Percentiles rank a stretch among this genome's conserved stretches.
These are phyloP conservation scores for Hesperophylax magnus DNA, from an alignment of 1,140 invertebrate genomes.

Conservation along the genomic window DNA sequence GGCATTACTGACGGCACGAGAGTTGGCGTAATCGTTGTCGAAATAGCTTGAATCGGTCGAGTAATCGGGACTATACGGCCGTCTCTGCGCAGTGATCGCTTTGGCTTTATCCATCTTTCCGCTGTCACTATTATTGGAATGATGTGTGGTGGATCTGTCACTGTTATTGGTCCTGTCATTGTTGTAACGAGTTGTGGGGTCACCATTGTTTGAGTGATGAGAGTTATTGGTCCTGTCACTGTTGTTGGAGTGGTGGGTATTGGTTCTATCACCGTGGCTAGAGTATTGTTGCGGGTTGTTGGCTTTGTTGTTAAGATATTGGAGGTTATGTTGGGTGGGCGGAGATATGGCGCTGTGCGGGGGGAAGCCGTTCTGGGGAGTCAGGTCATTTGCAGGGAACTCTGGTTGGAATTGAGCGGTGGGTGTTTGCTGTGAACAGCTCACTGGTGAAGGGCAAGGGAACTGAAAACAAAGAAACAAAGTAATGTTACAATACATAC, in stretches of 20 bases:
- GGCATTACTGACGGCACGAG: not conserved
- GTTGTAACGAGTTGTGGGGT: slow-evolving; percentile 9
- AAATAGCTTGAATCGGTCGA: slow-evolving; percentile 52
- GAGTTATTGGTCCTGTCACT: slow-evolving; percentile 14
- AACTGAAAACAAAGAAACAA: slow-evolving; percentile 41
- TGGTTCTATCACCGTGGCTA: not conserved
- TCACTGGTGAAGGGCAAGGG: slow-evolving; percentile 49
- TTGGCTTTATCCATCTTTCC: slow-evolving; percentile 2
- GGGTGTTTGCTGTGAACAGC: slow-evolving; percentile 48
- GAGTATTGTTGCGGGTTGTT: no score
- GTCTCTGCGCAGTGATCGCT: slow-evolving; percentile 29
- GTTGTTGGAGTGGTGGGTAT: slow-evolving; percentile 16
- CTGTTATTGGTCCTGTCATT: slow-evolving; percentile 1
- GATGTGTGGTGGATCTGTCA: not conserved
- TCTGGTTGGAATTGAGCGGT: slow-evolving; percentile 38
- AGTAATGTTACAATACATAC: not conserved
- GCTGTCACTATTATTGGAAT: not conserved
- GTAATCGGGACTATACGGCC: slow-evolving; percentile 52
- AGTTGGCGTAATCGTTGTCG: slow-evolving; percentile 50
- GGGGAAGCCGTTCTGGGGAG: slow-evolving; percentile 37
- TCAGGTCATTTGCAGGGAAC: slow-evolving; percentile 26
- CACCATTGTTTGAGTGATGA: not conserved
- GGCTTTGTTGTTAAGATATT: not conserved
- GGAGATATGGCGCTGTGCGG: slow-evolving; percentile 9
- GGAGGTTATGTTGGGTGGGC: not conserved